phyloP scores from a whole-genome alignment of 2,113 vertebrate species.

The Neotragus moschatus region DNA sequence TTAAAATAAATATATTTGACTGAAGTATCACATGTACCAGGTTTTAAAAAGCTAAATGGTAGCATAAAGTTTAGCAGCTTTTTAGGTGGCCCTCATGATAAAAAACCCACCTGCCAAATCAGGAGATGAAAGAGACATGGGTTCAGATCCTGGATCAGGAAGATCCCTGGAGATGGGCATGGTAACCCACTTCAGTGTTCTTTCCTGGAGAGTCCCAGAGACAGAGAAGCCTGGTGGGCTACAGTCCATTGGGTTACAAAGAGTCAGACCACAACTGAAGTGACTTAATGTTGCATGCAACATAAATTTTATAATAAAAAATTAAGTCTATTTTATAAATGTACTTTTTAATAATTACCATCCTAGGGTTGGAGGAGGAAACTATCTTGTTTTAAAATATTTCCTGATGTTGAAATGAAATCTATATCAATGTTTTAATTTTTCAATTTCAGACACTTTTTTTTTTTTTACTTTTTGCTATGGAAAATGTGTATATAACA shows the following conservation, averaged over 20 bases:
- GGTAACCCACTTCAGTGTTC: background rate
- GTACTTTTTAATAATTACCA: background rate
- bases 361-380: background rate
- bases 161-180: background rate
- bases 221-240: background rate
- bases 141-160: background rate
- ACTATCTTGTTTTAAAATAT: background rate
- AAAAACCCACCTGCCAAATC: background rate
- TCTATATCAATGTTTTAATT: background rate
- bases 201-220: background rate
- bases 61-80: background rate
- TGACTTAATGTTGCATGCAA: background rate
- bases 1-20: background rate
- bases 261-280: background rate
- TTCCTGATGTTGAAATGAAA: background rate
- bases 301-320: background rate
- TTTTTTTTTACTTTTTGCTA: background rate
- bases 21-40: background rate
- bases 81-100: background rate
- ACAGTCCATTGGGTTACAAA: background rate
- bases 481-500: background rate
- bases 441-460: background rate
- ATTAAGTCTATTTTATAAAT: background rate
- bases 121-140: background rate
- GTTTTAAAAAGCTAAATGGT: background rate